Conservation (phyloP, 2,113 vertebrate genomes). For the Ailuropoda melanoleuca region DNA sequence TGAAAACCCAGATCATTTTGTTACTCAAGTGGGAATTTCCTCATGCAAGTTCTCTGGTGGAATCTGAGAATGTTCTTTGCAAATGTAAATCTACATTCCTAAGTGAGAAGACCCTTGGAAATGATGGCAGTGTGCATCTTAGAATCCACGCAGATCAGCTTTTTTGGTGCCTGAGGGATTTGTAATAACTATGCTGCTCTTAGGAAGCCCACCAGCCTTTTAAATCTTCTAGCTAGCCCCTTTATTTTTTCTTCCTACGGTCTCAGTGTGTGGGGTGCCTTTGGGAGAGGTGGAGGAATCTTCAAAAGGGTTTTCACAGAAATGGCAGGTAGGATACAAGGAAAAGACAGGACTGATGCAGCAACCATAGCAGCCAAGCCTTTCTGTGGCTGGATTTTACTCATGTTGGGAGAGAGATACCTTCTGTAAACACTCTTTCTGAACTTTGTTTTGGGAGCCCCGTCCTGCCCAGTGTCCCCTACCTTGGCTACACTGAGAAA, state of each 20-base stretch:
- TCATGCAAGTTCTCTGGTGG: not conserved
- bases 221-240: not conserved
- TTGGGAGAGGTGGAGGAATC: not conserved
- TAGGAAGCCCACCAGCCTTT: not conserved
- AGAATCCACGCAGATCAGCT: not conserved
- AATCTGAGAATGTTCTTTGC: not conserved
- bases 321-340: not conserved
- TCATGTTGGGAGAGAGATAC: not conserved
- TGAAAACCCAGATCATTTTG: not conserved
- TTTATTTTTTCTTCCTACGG: not conserved
- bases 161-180: not conserved
- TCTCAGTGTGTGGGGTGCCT: not conserved
- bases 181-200: not conserved
- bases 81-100: not conserved
- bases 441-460: not conserved
- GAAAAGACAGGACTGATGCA: not conserved
- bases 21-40: not conserved
- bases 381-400: not conserved
- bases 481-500: not conserved
- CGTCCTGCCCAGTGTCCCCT: not conserved
- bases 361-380: not conserved
- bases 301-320: not conserved
- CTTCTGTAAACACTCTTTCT: not conserved
- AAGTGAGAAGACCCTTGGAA: not conserved
- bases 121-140: not conserved